Conservation (phyloP, 1,140 invertebrate genomes). For the Diabrotica undecimpunctata region DNA sequence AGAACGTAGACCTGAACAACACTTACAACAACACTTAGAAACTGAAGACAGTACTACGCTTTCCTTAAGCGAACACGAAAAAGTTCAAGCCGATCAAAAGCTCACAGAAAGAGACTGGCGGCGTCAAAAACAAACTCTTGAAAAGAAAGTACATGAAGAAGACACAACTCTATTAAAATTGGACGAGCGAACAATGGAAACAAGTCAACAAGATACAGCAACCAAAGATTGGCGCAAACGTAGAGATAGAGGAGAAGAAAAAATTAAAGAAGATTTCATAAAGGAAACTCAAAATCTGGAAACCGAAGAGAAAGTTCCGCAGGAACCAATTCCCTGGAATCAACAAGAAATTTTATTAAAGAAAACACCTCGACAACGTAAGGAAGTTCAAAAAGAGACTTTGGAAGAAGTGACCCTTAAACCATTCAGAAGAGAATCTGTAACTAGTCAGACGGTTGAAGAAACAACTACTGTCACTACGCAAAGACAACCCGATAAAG, state of each 20-base stretch:
- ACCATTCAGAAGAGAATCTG: slow-evolving; percentile 33
- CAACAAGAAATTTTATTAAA: slow-evolving; percentile 49
- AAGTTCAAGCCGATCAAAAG: slow-evolving; percentile 17
- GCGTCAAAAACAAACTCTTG: slow-evolving; percentile 19
- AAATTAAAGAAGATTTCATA: not conserved
- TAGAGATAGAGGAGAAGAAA: not conserved
- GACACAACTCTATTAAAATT: slow-evolving; percentile 11
- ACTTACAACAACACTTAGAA: not conserved
- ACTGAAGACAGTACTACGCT: slow-evolving; percentile 36
- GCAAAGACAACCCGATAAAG: not conserved
- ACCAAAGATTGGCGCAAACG: slow-evolving; percentile 28
- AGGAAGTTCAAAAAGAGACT: slow-evolving; percentile 46
- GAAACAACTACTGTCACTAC: not conserved
- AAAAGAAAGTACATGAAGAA: not conserved
- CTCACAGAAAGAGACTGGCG: slow-evolving; percentile 26
- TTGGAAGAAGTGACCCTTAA: slow-evolving; percentile 38
- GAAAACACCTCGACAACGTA: slow-evolving; percentile 44
- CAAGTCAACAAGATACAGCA: slow-evolving; percentile 22
- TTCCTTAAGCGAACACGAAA: slow-evolving; percentile 32
- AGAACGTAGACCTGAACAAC: slow-evolving; percentile 8
- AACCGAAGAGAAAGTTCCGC: not conserved
- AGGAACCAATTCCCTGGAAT: slow-evolving; percentile 45
- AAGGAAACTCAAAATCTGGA: not conserved
- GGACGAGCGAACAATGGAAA: slow-evolving; percentile 28
- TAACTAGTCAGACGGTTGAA: slow-evolving; percentile 10